Evolutionary conservation across 2,113 vertebrate genomes (phyloP), one percentile per base, ranked within the genome.

Genomic region (Macrotus californicus): DNA sequence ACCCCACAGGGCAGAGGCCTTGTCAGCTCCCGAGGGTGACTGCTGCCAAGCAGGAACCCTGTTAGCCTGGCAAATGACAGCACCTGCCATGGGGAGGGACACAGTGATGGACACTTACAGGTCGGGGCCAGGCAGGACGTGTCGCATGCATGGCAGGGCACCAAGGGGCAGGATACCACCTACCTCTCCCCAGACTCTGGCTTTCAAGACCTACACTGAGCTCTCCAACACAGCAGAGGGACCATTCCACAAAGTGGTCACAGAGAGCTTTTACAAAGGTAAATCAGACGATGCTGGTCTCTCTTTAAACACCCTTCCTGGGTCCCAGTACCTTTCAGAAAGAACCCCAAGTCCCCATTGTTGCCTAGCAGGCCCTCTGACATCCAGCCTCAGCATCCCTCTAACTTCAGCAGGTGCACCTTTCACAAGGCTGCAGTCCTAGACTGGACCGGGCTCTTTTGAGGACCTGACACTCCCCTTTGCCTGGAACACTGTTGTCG

Each of bases 401-500:
- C 29, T 50, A 39, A 56, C 26, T 19, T 72, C 0, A 8, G 59
- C 39, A n/a, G 1, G 12, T 22, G 56, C 46, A 10, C 9, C 43
- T 4, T 1, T 48, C 83, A 56, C 48, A 24, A 36, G 22, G 39
- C 46, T 69, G 48, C 59, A 82, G 77, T 41, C 48, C 69, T 15
- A 34, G 18, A 18, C 16, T 36, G 61, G 8, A 64, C 61, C 31
- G 56, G 54, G 66, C 36, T 87, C 19, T 87, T 39, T 0, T 24
- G 54, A 81, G 56, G 54, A 72, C 43, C 70, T 26, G 69, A 34
- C n/a, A 6, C 10, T n/a, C 43, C 56, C 26, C 54, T 46, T 13
- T n/a, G 52, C 52, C 34, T 79, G 48, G 70, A 85, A 77, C 36
- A 34, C 46, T 82, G 39, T 92, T 52, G 84, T 85, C 64, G 36